These are phyloP conservation scores for Micronycteris hirsuta DNA, from an alignment of 2,113 vertebrate genomes.

Conservation along the genomic window DNA sequence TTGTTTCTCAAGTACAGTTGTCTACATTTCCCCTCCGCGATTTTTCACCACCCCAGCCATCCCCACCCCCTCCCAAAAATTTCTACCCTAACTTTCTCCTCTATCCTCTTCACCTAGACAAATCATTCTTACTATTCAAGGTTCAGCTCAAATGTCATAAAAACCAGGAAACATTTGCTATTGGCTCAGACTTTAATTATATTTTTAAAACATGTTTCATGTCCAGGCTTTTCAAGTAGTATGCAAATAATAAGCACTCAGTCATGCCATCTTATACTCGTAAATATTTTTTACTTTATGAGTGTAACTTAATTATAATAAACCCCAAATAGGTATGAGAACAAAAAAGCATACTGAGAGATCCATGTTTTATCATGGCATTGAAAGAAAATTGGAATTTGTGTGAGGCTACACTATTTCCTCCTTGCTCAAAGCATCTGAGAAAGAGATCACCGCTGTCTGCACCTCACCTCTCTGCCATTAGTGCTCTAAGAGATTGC, in stretches of 20 bases:
- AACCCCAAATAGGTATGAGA: neutral
- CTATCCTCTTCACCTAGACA: neutral
- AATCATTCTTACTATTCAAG: neutral
- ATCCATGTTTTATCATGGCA: neutral
- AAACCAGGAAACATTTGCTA: neutral
- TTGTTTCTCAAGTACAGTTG: neutral
- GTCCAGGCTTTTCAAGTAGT: neutral
- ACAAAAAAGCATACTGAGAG: neutral
- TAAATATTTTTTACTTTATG: neutral
- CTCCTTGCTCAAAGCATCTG: neutral
- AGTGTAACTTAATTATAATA: neutral
- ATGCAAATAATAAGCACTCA: neutral
- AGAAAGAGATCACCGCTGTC: neutral
- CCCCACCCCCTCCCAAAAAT: neutral
- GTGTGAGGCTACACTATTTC: neutral
- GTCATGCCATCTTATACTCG: neutral
- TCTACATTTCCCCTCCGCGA: too few species aligned
- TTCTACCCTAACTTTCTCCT: fast-evolving
- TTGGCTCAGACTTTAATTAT: neutral
- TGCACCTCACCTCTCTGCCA: fast-evolving
- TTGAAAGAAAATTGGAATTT: neutral
- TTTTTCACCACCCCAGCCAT: too few species aligned
- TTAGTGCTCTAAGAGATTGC: neutral
- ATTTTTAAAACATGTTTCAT: neutral
- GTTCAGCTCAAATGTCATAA: neutral